A percentile compares a stretch with the other conserved stretches of the same genome.
Evolutionary conservation across 2,888 invertebrate genomes (phyloP).

Genomic region (Graphium colonna): DNA sequence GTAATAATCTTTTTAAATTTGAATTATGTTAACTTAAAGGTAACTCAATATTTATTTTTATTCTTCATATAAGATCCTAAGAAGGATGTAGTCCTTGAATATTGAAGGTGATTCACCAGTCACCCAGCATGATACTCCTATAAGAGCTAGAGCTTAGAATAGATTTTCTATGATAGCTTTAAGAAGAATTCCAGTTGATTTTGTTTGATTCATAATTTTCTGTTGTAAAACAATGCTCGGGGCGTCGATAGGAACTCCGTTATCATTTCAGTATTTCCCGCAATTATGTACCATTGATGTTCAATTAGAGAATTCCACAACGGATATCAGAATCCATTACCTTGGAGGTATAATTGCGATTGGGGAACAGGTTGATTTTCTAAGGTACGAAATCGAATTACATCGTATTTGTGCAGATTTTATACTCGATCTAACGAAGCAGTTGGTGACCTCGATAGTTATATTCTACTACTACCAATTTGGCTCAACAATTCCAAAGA

Average conservation of each 20-base stretch:
- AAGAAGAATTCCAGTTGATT: constrained; percentile 10
- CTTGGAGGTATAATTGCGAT: background rate
- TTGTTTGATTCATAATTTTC: constrained; percentile 10
- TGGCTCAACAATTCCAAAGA: no score
- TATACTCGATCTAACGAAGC: no score
- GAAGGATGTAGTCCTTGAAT: no score
- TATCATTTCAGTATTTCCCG: constrained; percentile 1
- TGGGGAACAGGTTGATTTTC: background rate
- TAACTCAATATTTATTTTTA: no score
- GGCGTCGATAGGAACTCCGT: background rate
- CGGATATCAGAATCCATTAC: background rate
- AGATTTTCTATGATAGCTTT: constrained; percentile 8
- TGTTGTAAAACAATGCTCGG: constrained; percentile 5
- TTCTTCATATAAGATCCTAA: no score
- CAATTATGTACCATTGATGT: constrained; percentile 5
- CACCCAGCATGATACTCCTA: no score
- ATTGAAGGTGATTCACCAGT: no score
- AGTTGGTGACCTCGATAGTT: no score
- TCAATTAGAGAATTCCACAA: background rate
- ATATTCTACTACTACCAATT: no score
- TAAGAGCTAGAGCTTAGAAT: constrained; percentile 9
- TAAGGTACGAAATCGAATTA: background rate
- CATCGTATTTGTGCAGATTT: no score
- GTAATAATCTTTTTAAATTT: no score
- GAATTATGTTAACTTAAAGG: no score